Percentiles rank a stretch among this genome's conserved stretches.
phyloP scores from a whole-genome alignment of 1,140 invertebrate species.

The Drosophila ambigua region DNA sequence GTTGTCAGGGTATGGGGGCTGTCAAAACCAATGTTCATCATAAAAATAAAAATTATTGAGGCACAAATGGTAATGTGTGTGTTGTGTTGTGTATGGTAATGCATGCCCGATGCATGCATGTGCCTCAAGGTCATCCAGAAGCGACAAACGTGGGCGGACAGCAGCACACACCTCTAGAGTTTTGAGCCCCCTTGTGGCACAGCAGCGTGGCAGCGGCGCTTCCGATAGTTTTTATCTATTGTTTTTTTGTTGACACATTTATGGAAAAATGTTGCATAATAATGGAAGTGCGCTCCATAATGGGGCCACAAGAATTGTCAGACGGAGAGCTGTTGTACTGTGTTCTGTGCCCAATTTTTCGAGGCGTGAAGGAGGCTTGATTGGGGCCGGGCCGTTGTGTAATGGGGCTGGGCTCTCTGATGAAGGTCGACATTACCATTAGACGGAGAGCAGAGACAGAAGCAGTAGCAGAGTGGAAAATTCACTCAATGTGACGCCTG shows the following conservation, averaged over 20 bases:
- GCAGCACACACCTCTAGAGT: not conserved
- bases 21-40: slow-evolving; percentile 68
- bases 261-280: slow-evolving; percentile 37
- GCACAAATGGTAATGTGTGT: slow-evolving; percentile 42
- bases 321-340: not conserved
- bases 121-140: slow-evolving; percentile 56
- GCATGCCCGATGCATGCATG: slow-evolving; percentile 41
- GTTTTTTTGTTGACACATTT: slow-evolving; percentile 44
- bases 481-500: slow-evolving; percentile 47
- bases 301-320: slow-evolving; percentile 17
- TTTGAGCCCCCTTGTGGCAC: slow-evolving; percentile 15
- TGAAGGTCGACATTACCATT: slow-evolving; percentile 36
- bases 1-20: slow-evolving; percentile 33
- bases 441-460: slow-evolving; percentile 4
- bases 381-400: slow-evolving; percentile 32
- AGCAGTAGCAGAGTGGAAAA: slow-evolving; percentile 29
- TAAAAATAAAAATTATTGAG: slow-evolving; percentile 53
- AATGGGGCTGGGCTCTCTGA: slow-evolving; percentile 30
- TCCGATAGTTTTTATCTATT: slow-evolving; percentile 66
- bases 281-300: slow-evolving; percentile 26
- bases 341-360: slow-evolving; percentile 55
- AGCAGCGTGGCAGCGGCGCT: slow-evolving; percentile 46
- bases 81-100: slow-evolving; percentile 17
- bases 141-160: slow-evolving; percentile 38
- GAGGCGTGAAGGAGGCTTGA: slow-evolving; percentile 59